phyloP scores from a whole-genome alignment of 2,888 invertebrate genomes.

The Synanthedon myopaeformis region DNA sequence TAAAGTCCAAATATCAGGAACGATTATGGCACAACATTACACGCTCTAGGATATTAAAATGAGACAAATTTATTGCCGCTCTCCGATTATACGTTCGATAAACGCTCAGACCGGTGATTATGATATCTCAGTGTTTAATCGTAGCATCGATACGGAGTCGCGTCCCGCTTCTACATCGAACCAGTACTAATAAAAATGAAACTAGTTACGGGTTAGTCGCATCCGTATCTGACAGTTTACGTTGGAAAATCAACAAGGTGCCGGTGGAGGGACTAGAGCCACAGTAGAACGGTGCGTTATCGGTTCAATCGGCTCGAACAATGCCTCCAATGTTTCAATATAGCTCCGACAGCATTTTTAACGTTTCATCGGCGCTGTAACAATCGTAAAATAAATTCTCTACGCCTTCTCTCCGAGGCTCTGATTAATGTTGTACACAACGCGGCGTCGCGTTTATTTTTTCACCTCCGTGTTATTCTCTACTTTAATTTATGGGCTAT shows the following conservation, averaged over 20 bases:
- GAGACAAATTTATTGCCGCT: slow-evolving; percentile 66
- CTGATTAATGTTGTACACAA: slow-evolving; percentile 68
- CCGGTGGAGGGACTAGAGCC: slow-evolving; percentile 23
- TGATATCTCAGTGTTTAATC: slow-evolving; percentile 66
- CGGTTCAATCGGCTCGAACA: slow-evolving; percentile 60
- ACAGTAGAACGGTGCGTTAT: slow-evolving; percentile 54
- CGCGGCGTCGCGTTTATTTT: slow-evolving; percentile 54
- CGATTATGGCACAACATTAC: slow-evolving; percentile 46
- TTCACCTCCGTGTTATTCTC: slow-evolving; percentile 53
- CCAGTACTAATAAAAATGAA: slow-evolving; percentile 68
- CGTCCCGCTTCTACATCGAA: slow-evolving; percentile 63
- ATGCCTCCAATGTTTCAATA: slow-evolving; percentile 67
- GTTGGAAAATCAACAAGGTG: slow-evolving; percentile 67
- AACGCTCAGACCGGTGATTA: slow-evolving; percentile 68
- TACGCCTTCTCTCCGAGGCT: slow-evolving; percentile 59
- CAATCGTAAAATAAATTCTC: slow-evolving; percentile 70
- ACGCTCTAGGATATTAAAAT: slow-evolving; percentile 64
- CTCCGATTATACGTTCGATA: slow-evolving; percentile 66
- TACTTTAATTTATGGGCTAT: slow-evolving; percentile 56
- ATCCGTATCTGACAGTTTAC: slow-evolving; percentile 60
- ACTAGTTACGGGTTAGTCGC: slow-evolving; percentile 55
- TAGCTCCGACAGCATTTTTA: slow-evolving; percentile 66
- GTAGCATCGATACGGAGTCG: slow-evolving; percentile 61
- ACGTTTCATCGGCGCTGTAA: slow-evolving; percentile 67
- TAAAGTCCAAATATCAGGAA: slow-evolving; percentile 38